phyloP scores from a whole-genome alignment of 2,797 vertebrate genomes.

The Hylomyscus alleni region DNA sequence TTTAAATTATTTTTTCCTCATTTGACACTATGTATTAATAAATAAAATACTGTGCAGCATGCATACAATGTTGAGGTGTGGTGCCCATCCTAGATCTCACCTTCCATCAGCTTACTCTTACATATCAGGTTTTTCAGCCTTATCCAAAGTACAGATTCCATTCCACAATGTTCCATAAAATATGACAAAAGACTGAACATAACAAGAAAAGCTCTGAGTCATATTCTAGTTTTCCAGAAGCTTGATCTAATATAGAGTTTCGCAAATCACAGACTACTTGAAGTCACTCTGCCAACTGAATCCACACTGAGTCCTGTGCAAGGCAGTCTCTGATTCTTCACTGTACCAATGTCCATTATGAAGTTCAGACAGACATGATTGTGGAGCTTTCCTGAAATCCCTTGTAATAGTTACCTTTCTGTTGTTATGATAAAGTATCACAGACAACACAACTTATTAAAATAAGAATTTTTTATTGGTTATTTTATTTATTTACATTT shows the following conservation, averaged over 20 bases:
- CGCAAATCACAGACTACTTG: not conserved
- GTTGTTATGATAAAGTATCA: not conserved
- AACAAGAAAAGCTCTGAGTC: not conserved
- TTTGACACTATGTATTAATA: not conserved
- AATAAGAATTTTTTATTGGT: too few relatives aligned
- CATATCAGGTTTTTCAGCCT: not conserved
- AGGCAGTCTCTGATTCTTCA: not conserved
- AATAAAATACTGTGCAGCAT: not conserved
- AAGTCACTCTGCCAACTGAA: not conserved
- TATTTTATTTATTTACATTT: too few relatives aligned
- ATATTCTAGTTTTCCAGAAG: not conserved
- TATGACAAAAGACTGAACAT: not conserved
- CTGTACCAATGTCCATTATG: not conserved
- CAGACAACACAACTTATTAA: not conserved
- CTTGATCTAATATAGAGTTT: not conserved
- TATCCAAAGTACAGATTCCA: not conserved
- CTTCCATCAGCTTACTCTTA: not conserved
- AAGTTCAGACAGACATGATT: not conserved
- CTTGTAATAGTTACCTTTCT: not conserved
- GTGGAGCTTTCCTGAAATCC: not conserved
- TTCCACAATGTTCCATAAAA: not conserved
- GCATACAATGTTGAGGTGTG: accelerated
- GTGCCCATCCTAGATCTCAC: accelerated
- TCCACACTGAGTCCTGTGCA: accelerated
- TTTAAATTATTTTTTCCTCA: not conserved